Conservation (phyloP, 2,797 vertebrate genomes). For the Gallirallus australis region DNA sequence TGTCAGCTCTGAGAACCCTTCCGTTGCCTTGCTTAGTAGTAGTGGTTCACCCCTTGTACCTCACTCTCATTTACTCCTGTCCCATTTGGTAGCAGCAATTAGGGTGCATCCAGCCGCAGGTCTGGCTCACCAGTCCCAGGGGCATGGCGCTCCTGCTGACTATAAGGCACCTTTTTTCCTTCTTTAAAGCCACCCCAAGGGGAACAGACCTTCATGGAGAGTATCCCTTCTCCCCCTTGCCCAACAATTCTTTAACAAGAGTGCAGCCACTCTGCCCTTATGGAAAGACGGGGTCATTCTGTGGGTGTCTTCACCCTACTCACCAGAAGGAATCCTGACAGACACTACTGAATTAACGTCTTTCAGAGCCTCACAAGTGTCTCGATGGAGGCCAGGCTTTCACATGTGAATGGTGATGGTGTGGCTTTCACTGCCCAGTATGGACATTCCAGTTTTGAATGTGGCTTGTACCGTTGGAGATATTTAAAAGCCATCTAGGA, state of each 20-base stretch:
- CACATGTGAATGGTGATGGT: neutral
- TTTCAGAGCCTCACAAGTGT: neutral
- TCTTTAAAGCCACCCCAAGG: neutral
- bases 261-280: neutral
- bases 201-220: neutral
- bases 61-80: neutral
- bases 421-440: neutral
- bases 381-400: neutral
- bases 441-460: neutral
- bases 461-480: neutral
- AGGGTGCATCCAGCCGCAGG: neutral
- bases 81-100: neutral
- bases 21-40: neutral
- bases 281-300: neutral
- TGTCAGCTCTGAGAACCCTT: neutral
- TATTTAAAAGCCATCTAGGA: neutral
- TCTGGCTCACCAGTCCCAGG: neutral
- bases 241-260: neutral
- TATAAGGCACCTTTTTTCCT: neutral
- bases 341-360: too few relatives aligned
- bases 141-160: neutral
- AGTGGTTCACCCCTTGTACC: neutral
- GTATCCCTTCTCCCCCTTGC: too few relatives aligned
- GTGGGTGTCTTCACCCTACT: neutral
- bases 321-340: neutral